Conservation (phyloP, 1,140 invertebrate genomes). For the Theocolax elegans region DNA sequence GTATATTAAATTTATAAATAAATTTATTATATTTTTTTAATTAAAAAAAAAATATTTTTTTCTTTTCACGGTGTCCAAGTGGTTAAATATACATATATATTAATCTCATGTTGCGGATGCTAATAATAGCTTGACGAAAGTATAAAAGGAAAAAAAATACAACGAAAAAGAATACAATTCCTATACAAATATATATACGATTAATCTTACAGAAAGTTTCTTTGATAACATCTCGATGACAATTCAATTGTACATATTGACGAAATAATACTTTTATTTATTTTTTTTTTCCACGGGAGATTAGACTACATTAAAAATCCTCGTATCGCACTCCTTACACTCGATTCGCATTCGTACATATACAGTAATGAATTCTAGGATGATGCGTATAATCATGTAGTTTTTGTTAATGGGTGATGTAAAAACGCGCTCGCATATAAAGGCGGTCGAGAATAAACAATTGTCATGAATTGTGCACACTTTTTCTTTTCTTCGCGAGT, state of each 20-base stretch:
- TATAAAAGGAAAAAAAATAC: slow-evolving; percentile 43
- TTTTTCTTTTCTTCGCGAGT: not conserved
- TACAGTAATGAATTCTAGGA: slow-evolving; percentile 46
- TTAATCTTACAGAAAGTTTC: slow-evolving; percentile 43
- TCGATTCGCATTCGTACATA: slow-evolving; percentile 42
- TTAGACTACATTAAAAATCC: slow-evolving; percentile 54
- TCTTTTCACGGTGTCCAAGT: slow-evolving; percentile 46
- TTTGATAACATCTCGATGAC: slow-evolving; percentile 45
- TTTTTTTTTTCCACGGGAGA: slow-evolving; percentile 51
- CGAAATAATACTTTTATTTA: slow-evolving; percentile 66
- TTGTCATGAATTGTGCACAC: slow-evolving; percentile 49
- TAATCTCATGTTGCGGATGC: slow-evolving; percentile 55
- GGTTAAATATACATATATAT: slow-evolving; percentile 66
- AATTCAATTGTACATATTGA: slow-evolving; percentile 61
- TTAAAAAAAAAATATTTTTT: no score
- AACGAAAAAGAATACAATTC: slow-evolving; percentile 35
- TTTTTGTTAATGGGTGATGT: slow-evolving; percentile 54
- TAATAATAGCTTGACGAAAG: slow-evolving; percentile 40
- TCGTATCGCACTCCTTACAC: slow-evolving; percentile 27
- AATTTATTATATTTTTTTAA: slow-evolving; percentile 32
- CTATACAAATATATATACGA: slow-evolving; percentile 47
- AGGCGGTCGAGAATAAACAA: slow-evolving; percentile 45
- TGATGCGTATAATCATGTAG: slow-evolving; percentile 38
- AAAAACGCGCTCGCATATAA: slow-evolving; percentile 50
- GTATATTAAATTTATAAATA: slow-evolving; percentile 61